These are phyloP conservation scores for Ameiurus melas DNA, from an alignment of 2,113 vertebrate genomes.

Conservation along the genomic window DNA sequence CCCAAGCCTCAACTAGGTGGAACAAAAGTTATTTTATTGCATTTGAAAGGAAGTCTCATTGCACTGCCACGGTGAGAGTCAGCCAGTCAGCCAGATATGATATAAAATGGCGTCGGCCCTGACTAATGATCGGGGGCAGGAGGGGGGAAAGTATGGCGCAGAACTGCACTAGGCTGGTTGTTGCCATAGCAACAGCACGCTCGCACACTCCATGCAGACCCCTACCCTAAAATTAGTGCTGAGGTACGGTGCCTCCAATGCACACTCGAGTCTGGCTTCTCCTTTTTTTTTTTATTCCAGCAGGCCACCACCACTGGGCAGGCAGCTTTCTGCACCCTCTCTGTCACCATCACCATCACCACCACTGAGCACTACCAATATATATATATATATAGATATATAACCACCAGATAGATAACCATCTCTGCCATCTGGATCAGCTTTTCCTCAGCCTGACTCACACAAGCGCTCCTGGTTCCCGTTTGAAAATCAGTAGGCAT, in stretches of 20 bases:
- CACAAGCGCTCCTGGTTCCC: constrained; percentile 18
- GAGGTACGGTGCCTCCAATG: constrained; percentile 74
- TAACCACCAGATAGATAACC: constrained; percentile 55
- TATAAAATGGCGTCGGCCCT: constrained; percentile 48
- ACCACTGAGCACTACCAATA: constrained; percentile 5
- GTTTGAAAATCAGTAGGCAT: constrained; percentile 33
- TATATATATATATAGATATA: background rate
- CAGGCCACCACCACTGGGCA: constrained; percentile 25
- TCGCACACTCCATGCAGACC: constrained; percentile 67
- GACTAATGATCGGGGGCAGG: constrained; percentile 49
- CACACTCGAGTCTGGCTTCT: constrained; percentile 56
- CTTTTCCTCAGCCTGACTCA: constrained; percentile 14
- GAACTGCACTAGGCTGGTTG: constrained; percentile 64
- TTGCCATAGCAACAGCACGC: constrained; percentile 72
- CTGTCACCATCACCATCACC: constrained; percentile 5
- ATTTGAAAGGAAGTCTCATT: background rate
- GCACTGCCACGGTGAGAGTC: constrained; percentile 18
- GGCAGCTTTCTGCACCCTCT: constrained; percentile 2
- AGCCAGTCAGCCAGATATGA: constrained; percentile 23
- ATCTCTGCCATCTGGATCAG: constrained; percentile 9
- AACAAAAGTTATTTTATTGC: background rate
- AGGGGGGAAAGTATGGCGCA: constrained; percentile 62
- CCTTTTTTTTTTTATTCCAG: constrained; percentile 33
- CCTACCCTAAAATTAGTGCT: constrained; percentile 78
- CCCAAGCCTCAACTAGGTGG: background rate